Conservation (phyloP, 2,888 invertebrate species). For the Oxycera nigricornis region DNA sequence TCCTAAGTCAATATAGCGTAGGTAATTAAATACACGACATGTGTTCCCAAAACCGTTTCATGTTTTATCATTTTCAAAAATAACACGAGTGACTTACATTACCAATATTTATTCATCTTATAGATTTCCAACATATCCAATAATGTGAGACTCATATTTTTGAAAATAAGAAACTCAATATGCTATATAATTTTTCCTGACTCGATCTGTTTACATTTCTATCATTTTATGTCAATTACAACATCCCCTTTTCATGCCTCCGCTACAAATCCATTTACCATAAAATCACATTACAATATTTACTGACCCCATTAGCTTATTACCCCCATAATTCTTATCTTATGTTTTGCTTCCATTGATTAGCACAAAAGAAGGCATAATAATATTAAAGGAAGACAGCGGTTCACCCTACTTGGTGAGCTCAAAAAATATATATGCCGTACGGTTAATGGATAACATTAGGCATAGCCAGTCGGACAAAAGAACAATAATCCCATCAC, state of each 20-base stretch:
- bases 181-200: background rate
- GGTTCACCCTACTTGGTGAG: background rate
- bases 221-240: background rate
- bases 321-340: conserved; percentile 36
- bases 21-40: too few species aligned
- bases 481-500: conserved; percentile 40
- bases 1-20: too few species aligned
- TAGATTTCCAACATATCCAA: too few species aligned
- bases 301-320: conserved; percentile 32
- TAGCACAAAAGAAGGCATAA: conserved; percentile 4
- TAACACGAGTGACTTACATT: too few species aligned
- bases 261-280: background rate
- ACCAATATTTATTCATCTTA: too few species aligned
- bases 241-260: background rate
- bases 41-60: too few species aligned
- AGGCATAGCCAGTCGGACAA: conserved; percentile 25
- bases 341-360: conserved; percentile 9
- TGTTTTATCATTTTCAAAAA: too few species aligned
- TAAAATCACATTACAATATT: conserved; percentile 29
- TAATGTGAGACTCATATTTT: background rate
- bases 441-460: conserved; percentile 38
- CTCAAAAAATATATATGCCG: background rate
- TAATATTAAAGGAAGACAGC: background rate
- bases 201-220: background rate
- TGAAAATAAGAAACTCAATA: background rate